Evolutionary conservation across 2,113 vertebrate species (phyloP), one percentile per base, ranked within the genome.

Genomic region (Tauraco erythrolophus): DNA sequence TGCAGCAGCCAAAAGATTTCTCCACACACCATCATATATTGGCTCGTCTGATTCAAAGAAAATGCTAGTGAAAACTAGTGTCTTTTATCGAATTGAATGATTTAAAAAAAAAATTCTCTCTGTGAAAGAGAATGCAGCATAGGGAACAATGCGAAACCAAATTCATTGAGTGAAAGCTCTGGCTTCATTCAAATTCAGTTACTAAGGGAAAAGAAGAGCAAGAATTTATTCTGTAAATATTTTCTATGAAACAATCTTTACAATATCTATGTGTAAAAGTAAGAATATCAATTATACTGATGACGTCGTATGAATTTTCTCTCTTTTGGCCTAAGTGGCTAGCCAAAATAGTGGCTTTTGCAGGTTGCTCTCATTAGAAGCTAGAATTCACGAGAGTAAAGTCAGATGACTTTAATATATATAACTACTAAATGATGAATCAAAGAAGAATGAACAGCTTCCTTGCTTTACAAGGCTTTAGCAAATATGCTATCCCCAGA

Each of bases 301-400:
- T 0, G 1, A 37, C 0, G 1, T 12, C 35, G 6, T 61, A 12
- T 1, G 1, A 74, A 27, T 90, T 82, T 77, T 68, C 28, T 23
- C 17, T 51, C 3, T 88, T 80, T 57, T 79, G 48, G 7, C 10
- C 13, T 37, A 70, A 76, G 19, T 24, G 7, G 8, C 13, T 48
- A 19, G n/a, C 11, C n/a, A 58, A 75, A 95, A 54, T 2, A 70
- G 4, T 22, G 4, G 7, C 11, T 19, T 90, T 76, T 82, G 17
- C 7, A 58, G 10, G 43, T 25, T n/a, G 4, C 45, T 92, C 58
- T 81, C 33, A 23, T 58, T 71, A 68, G 53, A 88, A 83, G 11
- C 3, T 76, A n/a, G 16, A 70, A 76, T 62, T 64, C 9, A 15
- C 64, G 19, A 23, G 7, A 17, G 4, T 56, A 72, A 85, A 18